A percentile compares a stretch with the other conserved stretches of the same genome.
phyloP scores from a whole-genome alignment of 2,888 invertebrate genomes.

The Hofmannophila pseudospretella region DNA sequence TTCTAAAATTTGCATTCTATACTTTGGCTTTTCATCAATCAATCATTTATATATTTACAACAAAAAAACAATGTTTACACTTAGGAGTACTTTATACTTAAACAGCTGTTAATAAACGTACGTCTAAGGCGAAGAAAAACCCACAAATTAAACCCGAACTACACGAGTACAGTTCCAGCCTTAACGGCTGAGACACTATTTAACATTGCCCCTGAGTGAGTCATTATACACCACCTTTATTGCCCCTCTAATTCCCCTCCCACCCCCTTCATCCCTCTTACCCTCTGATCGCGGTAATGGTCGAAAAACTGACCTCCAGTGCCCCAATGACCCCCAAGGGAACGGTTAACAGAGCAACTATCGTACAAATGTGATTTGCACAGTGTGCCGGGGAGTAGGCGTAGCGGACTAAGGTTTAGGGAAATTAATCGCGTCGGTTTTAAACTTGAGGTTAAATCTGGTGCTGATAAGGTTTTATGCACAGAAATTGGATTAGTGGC shows the following conservation, averaged over 20 bases:
- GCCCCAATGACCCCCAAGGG: conserved; percentile 56
- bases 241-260: conserved; percentile 51
- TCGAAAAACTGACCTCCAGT: conserved; percentile 73
- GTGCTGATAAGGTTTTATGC: too few relatives aligned
- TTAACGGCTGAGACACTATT: conserved; percentile 3
- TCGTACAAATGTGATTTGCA: conserved; percentile 42
- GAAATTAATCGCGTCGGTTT: too few relatives aligned
- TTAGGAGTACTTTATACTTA: too few relatives aligned
- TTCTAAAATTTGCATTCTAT: too few relatives aligned
- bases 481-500: too few relatives aligned
- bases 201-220: conserved; percentile 49
- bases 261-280: conserved; percentile 18
- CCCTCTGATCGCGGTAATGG: conserved; percentile 69
- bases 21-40: too few relatives aligned
- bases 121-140: background rate
- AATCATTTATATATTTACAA: too few relatives aligned
- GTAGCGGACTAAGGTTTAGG: background rate
- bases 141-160: background rate
- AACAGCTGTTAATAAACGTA: too few relatives aligned
- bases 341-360: conserved; percentile 55
- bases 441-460: too few relatives aligned
- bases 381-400: conserved; percentile 11
- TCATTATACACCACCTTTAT: conserved; percentile 68
- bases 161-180: background rate
- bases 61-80: too few relatives aligned